Percentiles rank a stretch among this genome's conserved stretches.
Conservation (phyloP, 1,140 invertebrate species). For the Cotesia vestalis region DNA sequence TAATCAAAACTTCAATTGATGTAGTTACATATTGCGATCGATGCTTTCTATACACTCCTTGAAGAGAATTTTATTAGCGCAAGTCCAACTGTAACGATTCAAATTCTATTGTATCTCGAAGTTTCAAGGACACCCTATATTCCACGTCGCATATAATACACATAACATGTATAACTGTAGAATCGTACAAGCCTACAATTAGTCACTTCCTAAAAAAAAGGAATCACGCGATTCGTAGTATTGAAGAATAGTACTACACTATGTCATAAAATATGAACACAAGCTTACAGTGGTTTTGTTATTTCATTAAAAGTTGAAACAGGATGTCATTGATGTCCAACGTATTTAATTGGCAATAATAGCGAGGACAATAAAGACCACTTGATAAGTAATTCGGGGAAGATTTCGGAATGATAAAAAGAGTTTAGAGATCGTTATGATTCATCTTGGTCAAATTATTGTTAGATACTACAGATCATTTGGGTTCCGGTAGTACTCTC, state of each 20-base stretch:
- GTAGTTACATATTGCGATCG: background rate
- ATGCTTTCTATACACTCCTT: slow-evolving; percentile 10
- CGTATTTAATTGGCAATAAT: no score
- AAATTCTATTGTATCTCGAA: slow-evolving; percentile 13
- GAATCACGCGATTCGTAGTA: no score
- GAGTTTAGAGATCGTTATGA: background rate
- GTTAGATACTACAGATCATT: slow-evolving; percentile 18
- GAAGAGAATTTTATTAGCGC: slow-evolving; percentile 30
- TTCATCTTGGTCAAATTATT: background rate
- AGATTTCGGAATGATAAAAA: slow-evolving; percentile 3
- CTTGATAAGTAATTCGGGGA: background rate
- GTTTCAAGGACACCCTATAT: slow-evolving; percentile 22
- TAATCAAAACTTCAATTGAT: no score
- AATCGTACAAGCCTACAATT: background rate
- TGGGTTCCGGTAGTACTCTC: slow-evolving; percentile 3
- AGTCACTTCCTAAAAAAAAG: slow-evolving; percentile 26
- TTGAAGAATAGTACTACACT: no score
- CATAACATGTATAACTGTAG: background rate
- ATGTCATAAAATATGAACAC: no score
- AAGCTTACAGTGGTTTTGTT: no score
- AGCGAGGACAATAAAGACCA: no score
- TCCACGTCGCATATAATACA: no score
- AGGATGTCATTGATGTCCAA: no score
- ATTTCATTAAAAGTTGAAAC: no score
- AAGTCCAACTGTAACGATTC: slow-evolving; percentile 33